These are phyloP conservation scores for Antheraea mylitta DNA, from an alignment of 1,140 invertebrate genomes.

Conservation along the genomic window DNA sequence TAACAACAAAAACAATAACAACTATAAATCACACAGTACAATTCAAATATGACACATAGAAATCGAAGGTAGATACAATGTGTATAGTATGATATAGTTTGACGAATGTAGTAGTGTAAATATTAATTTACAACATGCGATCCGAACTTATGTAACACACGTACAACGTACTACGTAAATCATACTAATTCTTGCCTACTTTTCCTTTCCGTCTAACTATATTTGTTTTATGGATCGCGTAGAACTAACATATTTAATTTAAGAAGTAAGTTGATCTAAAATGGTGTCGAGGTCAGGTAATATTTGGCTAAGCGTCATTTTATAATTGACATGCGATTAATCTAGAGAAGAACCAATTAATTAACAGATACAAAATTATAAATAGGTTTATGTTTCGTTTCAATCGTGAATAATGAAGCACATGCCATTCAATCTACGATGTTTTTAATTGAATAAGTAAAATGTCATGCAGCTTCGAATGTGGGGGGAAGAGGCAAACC, in stretches of 20 bases:
- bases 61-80: background rate
- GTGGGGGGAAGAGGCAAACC: no score
- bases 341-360: no score
- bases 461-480: no score
- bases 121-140: constrained; percentile 13
- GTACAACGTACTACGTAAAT: constrained; percentile 8
- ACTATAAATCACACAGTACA: background rate
- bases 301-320: no score
- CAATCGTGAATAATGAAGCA: no score
- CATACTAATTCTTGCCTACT: constrained; percentile 12
- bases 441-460: no score
- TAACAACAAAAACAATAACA: background rate
- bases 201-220: constrained; percentile 13
- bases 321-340: no score
- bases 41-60: background rate
- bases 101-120: background rate
- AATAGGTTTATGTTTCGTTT: no score
- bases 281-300: no score
- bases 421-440: no score
- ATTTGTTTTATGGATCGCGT: constrained; percentile 5
- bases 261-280: background rate
- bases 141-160: constrained; percentile 10
- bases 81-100: background rate
- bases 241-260: background rate
- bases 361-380: no score